A percentile compares a stretch with the other conserved stretches of the same genome.
Conservation (phyloP, 2,113 vertebrate genomes). For the Hucho hucho region DNA sequence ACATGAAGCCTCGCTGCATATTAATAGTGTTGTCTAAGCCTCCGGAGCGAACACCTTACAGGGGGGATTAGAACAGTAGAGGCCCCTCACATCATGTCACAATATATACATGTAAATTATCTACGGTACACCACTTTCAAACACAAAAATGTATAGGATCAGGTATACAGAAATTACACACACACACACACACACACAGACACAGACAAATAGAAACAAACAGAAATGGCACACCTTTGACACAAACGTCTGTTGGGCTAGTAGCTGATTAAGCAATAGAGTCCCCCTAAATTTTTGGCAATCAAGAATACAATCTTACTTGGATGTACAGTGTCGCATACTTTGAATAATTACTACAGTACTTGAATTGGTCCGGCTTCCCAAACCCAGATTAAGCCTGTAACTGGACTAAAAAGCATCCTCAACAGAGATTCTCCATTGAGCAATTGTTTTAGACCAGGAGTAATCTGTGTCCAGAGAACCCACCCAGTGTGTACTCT, state of each 20-base stretch:
- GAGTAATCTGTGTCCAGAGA: no score
- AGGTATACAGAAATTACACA: background rate
- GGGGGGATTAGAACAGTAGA: background rate
- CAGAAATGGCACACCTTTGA: background rate
- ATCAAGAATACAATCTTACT: background rate
- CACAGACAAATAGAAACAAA: constrained; percentile 9
- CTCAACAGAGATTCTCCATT: no score
- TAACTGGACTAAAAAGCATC: no score
- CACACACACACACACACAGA: background rate
- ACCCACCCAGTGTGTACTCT: no score
- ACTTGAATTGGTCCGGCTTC: background rate
- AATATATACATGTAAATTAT: background rate
- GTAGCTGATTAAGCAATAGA: constrained; percentile 26
- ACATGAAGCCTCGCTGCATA: background rate
- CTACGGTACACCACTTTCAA: background rate
- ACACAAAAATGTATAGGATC: background rate
- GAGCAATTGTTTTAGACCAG: no score
- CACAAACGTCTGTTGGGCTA: constrained; percentile 14
- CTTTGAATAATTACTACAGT: background rate
- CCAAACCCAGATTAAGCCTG: background rate
- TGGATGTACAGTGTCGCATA: background rate
- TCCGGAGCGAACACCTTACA: constrained; percentile 15
- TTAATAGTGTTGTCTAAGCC: constrained; percentile 47
- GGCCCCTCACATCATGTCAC: constrained; percentile 6
- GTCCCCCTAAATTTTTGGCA: background rate